Percentiles rank a stretch among this genome's conserved stretches.
These are phyloP conservation scores for Dusona sp. DNA, from an alignment of 2,888 invertebrate species.

Conservation along the genomic window DNA sequence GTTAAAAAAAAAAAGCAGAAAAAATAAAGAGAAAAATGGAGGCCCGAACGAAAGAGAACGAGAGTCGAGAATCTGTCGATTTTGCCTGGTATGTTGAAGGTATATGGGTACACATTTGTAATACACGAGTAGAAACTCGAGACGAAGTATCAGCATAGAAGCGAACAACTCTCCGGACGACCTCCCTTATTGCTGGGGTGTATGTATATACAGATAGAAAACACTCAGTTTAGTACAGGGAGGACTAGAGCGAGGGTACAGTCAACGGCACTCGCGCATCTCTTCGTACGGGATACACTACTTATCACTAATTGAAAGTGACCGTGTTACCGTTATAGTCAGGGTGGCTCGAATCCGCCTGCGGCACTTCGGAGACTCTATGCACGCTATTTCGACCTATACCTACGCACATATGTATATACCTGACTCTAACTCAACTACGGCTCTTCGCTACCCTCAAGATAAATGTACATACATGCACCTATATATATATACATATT, in stretches of 20 bases:
- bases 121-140: constrained; percentile 38
- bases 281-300: constrained; percentile 65
- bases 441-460: constrained; percentile 38
- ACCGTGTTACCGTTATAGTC: constrained; percentile 62
- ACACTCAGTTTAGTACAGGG: constrained; percentile 3
- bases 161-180: constrained; percentile 50
- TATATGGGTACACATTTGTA: constrained; percentile 19
- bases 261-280: constrained; percentile 61
- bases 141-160: constrained; percentile 51
- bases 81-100: neutral
- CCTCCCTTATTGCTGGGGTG: constrained; percentile 47
- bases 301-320: constrained; percentile 69
- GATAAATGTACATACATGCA: constrained; percentile 31
- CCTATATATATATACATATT: neutral
- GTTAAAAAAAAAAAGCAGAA: neutral
- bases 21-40: neutral
- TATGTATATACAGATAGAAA: constrained; percentile 10
- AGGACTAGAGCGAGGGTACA: constrained; percentile 44
- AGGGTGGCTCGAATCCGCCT: constrained; percentile 55
- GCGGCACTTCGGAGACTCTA: constrained; percentile 62
- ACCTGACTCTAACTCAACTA: constrained; percentile 57
- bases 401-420: constrained; percentile 38
- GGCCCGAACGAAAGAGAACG: neutral
- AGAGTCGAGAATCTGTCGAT: constrained; percentile 7
- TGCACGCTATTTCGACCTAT: constrained; percentile 65